phyloP scores from a whole-genome alignment of 92 coral and sea anemone genomes.

The Porites rus region DNA sequence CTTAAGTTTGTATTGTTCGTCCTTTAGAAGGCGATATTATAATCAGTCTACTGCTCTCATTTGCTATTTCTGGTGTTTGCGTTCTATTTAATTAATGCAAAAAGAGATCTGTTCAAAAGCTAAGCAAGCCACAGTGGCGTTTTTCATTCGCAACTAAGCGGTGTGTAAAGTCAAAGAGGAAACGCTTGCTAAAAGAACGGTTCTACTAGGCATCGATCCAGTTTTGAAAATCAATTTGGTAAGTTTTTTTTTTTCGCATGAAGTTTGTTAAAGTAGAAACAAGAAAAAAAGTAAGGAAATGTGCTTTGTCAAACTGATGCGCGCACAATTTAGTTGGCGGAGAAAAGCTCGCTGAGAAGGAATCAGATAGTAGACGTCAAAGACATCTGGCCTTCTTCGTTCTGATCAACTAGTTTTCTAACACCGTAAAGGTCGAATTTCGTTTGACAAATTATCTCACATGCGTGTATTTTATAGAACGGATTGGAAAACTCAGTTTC shows the following conservation, averaged over 20 bases:
- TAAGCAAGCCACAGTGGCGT: background rate
- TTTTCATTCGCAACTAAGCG: background rate
- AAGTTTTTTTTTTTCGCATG: slow-evolving; percentile 4
- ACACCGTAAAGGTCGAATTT: background rate
- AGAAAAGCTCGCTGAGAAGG: background rate
- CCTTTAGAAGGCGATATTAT: background rate
- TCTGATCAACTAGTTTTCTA: background rate
- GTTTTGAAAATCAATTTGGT: background rate
- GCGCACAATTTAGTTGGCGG: slow-evolving; percentile 1
- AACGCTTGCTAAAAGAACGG: background rate
- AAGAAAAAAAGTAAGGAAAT: background rate
- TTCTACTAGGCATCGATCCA: background rate
- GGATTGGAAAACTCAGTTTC: background rate
- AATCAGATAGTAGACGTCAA: no score
- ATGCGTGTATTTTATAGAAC: background rate
- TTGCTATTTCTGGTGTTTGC: slow-evolving; percentile 31
- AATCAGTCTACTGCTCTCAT: slow-evolving; percentile 22
- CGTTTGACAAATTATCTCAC: background rate
- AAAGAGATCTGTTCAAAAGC: background rate
- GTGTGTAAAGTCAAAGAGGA: background rate
- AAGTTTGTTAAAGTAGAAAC: background rate
- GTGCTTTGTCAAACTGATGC: background rate
- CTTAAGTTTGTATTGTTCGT: slow-evolving; percentile 6
- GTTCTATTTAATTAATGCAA: slow-evolving; percentile 43
- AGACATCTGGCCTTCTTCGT: background rate